A percentile compares a stretch with the other conserved stretches of the same genome.
These are phyloP conservation scores for Ochlodes sylvanus DNA, from an alignment of 2,888 invertebrate genomes.

Conservation along the genomic window DNA sequence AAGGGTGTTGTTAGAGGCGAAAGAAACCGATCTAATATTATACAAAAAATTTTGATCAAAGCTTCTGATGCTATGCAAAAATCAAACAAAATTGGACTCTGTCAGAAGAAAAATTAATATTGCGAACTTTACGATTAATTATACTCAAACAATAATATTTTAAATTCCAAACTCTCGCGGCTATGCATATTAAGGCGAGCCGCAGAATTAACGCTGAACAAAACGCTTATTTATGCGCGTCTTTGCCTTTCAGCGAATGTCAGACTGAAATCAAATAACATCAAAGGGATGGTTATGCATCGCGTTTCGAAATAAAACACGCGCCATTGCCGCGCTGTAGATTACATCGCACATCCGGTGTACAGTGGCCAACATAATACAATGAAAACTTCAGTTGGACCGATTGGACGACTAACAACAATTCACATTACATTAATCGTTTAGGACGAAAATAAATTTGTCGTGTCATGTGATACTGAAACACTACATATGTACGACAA, in stretches of 20 bases:
- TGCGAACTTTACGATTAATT: background rate
- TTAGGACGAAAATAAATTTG: too few relatives aligned
- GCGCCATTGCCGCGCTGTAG: conserved; percentile 47
- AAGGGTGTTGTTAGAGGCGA: too few relatives aligned
- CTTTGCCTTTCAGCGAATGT: conserved; percentile 57
- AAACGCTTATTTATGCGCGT: conserved; percentile 52
- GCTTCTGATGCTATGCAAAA: too few relatives aligned
- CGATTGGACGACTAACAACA: background rate
- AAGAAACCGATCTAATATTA: too few relatives aligned
- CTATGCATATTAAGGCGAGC: conserved; percentile 3
- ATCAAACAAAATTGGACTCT: background rate
- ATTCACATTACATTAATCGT: conserved; percentile 1
- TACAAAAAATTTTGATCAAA: too few relatives aligned
- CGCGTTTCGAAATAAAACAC: conserved; percentile 63
- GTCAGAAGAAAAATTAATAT: background rate
- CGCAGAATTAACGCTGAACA: conserved; percentile 46
- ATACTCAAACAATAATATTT: background rate
- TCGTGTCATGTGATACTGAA: too few relatives aligned
- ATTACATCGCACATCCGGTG: conserved; percentile 64
- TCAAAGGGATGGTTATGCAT: conserved; percentile 68
- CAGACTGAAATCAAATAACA: conserved; percentile 61
- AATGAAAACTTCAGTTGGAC: background rate
- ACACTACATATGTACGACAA: too few relatives aligned
- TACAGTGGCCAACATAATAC: conserved; percentile 36
- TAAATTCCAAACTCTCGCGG: background rate